These are phyloP conservation scores for Nomia melanderi DNA, from an alignment of 1,140 invertebrate species.

Conservation along the genomic window DNA sequence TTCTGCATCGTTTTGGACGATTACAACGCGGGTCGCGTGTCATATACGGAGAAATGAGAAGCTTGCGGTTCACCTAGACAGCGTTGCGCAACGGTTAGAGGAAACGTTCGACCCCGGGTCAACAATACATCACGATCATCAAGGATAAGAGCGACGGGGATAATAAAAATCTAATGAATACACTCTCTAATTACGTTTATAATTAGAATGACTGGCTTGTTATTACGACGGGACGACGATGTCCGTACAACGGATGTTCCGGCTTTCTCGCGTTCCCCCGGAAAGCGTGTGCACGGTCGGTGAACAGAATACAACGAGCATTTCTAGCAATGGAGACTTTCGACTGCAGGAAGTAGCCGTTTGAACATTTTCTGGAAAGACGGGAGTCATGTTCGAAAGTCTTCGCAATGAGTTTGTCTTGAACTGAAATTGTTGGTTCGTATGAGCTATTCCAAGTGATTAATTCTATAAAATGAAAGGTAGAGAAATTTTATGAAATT, in stretches of 20 bases:
- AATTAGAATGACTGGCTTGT: constrained; percentile 29
- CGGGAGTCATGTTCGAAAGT: too few species aligned
- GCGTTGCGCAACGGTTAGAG: neutral
- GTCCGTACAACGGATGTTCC: neutral
- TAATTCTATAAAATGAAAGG: too few species aligned
- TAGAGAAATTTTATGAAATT: too few species aligned
- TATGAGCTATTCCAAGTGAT: too few species aligned
- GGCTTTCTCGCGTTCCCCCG: constrained; percentile 23
- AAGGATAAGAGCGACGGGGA: neutral
- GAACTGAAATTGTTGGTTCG: too few species aligned
- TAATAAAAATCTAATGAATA: constrained; percentile 29
- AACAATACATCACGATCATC: neutral
- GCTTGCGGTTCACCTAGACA: neutral
- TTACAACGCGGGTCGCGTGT: neutral
- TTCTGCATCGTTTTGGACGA: neutral
- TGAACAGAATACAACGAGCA: too few species aligned
- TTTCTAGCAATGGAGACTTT: too few species aligned
- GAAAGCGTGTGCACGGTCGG: neutral
- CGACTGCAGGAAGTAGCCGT: too few species aligned
- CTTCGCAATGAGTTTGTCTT: too few species aligned
- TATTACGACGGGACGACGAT: neutral
- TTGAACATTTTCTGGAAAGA: too few species aligned
- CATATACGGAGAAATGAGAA: too few species aligned
- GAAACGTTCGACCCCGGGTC: constrained; percentile 7
- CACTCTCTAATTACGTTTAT: constrained; percentile 4